Base-by-base conservation (phyloP, 2,797 vertebrate genomes). In the Austrolebias charrua region DNA sequence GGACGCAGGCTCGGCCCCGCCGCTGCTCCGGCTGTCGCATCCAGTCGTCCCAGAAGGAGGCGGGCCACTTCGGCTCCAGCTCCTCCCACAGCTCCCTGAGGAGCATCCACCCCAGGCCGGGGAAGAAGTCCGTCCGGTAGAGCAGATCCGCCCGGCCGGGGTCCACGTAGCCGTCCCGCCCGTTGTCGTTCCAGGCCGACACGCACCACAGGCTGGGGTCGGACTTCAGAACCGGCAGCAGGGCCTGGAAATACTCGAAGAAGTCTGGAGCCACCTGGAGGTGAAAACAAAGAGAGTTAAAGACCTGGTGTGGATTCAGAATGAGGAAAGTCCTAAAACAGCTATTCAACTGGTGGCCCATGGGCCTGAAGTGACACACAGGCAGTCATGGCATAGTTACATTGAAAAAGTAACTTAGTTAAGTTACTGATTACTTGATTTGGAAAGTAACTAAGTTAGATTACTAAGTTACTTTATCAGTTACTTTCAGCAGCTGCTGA, bases 101-200 rank as follows among this genome's bases (percentile, higher is more conserved):
- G 5, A 98, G 73, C 83, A 98, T 77, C 97, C 97, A 98, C 0
- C 97, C 97, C 2, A 98, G 58, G 0, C 97, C 97, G 0, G 97
- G 96, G 56, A 98, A 98, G 60, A 98, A 98, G 69, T 98, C 97
- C 0, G 96, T 98, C 53, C 96, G 90, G 85, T 98, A 95, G 0
- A 98, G 90, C 1, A 98, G 87, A n/a, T 93, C 80, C 0, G 94
- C 85, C 4, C 63, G 77, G 0, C 60, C 75, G 0, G 82, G 74
- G 12, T 98, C 95, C 15, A 98, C 95, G 78, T 94, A 82, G 0
- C 92, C 94, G 0, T 96, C 95, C 9, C 93, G 92, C 20, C 97
- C 97, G 0, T 98, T 98, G 69, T 98, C 97, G 3, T 98, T 96
- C 97, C 97, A 98, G 0, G 97, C 96, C 0, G 97, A 98, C 43